Percentiles rank a stretch among this genome's conserved stretches.
phyloP scores from a whole-genome alignment of 1,140 invertebrate species.

The Trichogramma pretiosum region DNA sequence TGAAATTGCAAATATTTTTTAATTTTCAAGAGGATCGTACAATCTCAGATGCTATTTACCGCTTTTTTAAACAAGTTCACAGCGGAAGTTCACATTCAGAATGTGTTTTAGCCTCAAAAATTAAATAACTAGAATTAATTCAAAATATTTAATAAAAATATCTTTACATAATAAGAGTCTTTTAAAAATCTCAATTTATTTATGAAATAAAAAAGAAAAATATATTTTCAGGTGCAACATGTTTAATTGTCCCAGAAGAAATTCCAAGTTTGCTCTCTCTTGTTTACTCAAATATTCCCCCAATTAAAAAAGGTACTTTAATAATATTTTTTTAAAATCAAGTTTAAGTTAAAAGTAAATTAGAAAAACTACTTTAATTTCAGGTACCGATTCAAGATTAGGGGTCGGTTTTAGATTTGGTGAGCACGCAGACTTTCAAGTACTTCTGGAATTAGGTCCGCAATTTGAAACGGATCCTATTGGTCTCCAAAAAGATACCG shows the following conservation, averaged over 20 bases:
- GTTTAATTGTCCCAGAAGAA: slow-evolving; percentile 65
- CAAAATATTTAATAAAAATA: no score
- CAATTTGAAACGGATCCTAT: slow-evolving; percentile 60
- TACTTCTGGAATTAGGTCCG: slow-evolving; percentile 67
- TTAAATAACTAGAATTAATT: no score
- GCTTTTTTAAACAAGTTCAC: no score
- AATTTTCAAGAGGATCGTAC: no score
- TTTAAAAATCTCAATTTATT: no score
- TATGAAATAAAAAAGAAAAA: not conserved
- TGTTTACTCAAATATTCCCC: slow-evolving; percentile 73
- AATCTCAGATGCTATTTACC: no score
- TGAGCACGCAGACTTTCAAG: slow-evolving; percentile 70
- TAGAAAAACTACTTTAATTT: slow-evolving; percentile 19
- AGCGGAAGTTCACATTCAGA: no score
- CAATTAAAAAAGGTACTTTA: slow-evolving; percentile 65
- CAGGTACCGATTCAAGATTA: slow-evolving; percentile 70
- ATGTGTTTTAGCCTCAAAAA: no score
- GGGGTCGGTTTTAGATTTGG: slow-evolving; percentile 72
- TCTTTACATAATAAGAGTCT: no score
- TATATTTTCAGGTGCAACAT: slow-evolving; percentile 33
- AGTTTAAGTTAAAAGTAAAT: not conserved
- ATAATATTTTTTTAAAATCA: not conserved
- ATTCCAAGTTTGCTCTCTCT: slow-evolving; percentile 64
- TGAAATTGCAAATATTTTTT: no score
- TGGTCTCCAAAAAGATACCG: slow-evolving; percentile 33